Base-by-base conservation (phyloP, 1,140 invertebrate species). In the Drosophila serrata region DNA sequence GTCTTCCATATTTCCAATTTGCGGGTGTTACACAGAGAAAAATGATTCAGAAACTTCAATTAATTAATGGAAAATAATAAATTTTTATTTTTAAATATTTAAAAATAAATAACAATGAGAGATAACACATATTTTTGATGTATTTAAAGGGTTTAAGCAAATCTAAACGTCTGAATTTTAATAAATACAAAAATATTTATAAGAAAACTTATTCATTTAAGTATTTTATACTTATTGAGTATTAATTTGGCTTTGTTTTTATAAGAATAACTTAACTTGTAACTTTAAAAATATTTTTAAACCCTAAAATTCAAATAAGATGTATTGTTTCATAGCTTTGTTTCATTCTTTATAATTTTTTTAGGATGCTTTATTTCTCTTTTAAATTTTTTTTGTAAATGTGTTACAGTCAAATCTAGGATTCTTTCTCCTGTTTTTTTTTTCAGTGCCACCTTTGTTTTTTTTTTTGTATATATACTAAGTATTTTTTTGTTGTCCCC, bases 1-100 rank as follows among this genome's bases (percentile, higher is more conserved):
- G 62, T 68, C 69, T 65, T 82, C 76, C 65, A 61, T 70, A 73
- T 61, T 61, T 60, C 79, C 58, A 59, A 69, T 60, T 37, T 65
- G 45, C 35, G 48, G 55, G 39, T 39, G 45, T 8, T 43, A 7
- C 46, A 65, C 65, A 7, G 35, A 35, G 45, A 43, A 37, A 51
- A 65, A 51, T 31, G 8, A 22, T 48, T n/a, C 0, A 5, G 15
- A 40, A 37, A 19, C 2, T 1, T 4, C 9, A 12, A 31, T 13
- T 6, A 15, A 35, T 6, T 11, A 12, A 55, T 11, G 0, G 0
- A 35, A 24, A 24, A 24, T n/a, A 24, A 24, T 24, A 24, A 3
- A 24, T 24, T 0, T 22, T 7, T n/a, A 35, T 15, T 35, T 22
- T 0, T 3, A 6, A 22, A 35, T 29, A 17, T 27, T 9, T n/a